Evolutionary conservation across 2,797 vertebrate genomes (phyloP).

Genomic region (Synaphobranchus kaupii): DNA sequence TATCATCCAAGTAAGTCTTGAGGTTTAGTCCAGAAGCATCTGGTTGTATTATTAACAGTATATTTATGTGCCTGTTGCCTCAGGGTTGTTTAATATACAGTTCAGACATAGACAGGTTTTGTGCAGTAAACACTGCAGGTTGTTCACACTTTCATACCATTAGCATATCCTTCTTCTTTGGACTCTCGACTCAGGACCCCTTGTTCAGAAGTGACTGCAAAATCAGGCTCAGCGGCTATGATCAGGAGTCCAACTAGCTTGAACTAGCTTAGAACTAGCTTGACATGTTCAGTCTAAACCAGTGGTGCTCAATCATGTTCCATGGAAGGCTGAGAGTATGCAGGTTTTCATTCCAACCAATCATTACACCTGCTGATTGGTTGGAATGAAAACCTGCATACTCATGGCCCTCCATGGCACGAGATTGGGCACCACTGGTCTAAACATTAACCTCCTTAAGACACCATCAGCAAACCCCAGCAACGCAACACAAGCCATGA

Average conservation of each 20-base stretch:
- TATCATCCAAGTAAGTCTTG: background rate
- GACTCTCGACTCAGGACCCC: background rate
- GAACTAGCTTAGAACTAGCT: background rate
- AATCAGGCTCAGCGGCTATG: background rate
- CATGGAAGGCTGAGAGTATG: no score
- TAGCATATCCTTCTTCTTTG: background rate
- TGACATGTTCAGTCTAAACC: background rate
- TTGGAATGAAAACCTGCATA: no score
- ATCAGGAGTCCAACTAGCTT: background rate
- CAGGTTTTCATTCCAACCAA: no score
- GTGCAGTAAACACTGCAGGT: no score
- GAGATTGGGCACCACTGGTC: no score
- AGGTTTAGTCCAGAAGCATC: background rate
- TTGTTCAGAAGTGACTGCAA: background rate
- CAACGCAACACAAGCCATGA: background rate
- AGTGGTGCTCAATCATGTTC: no score
- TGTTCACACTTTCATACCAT: background rate
- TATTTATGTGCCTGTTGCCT: background rate
- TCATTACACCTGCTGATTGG: no score
- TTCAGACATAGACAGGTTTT: background rate
- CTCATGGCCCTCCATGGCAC: no score
- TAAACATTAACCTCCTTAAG: background rate
- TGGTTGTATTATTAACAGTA: background rate
- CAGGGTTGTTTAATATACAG: background rate
- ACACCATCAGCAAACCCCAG: background rate